Conservation (phyloP, 2,888 invertebrate species). For the Tetranychus piercei region DNA sequence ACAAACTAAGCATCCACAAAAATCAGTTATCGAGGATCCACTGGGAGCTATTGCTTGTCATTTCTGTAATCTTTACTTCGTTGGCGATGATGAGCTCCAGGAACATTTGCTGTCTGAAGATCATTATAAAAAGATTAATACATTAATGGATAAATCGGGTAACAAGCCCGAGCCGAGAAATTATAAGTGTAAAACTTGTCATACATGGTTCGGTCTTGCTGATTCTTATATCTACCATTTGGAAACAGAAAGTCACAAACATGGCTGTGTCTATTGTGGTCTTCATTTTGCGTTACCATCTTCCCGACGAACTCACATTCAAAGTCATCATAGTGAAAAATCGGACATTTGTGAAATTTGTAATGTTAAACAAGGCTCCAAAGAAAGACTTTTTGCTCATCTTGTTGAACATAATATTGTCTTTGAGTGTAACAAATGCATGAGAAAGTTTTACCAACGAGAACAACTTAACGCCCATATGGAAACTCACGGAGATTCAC, state of each 20-base stretch:
- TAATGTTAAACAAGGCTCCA: constrained; percentile 16
- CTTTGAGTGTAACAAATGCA: constrained; percentile 27
- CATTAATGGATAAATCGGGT: constrained; percentile 16
- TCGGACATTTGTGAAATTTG: constrained; percentile 27
- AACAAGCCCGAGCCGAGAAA: constrained; percentile 27
- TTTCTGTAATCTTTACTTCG: constrained; percentile 27
- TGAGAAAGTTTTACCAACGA: constrained; percentile 27
- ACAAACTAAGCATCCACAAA: constrained; percentile 19
- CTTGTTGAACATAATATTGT: constrained; percentile 26
- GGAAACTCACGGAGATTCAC: constrained; percentile 28
- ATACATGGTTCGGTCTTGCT: constrained; percentile 28
- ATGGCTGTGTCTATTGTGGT: constrained; percentile 28
- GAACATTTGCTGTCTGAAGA: constrained; percentile 26
- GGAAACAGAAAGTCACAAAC: constrained; percentile 28
- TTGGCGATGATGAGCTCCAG: constrained; percentile 26
- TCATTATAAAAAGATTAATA: constrained; percentile 26
- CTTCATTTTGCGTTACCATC: constrained; percentile 27
- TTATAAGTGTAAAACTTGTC: constrained; percentile 28
- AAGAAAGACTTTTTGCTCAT: constrained; percentile 21
- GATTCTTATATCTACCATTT: constrained; percentile 28
- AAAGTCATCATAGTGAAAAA: constrained; percentile 26
- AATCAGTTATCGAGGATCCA: constrained; percentile 22
- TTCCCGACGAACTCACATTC: constrained; percentile 27
- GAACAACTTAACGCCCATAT: constrained; percentile 28
- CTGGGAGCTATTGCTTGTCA: constrained; percentile 19